A percentile compares a stretch with the other conserved stretches of the same genome.
These are phyloP conservation scores for Hypsibius dujardini DNA, from an alignment of 1,140 invertebrate species.

Conservation along the genomic window DNA sequence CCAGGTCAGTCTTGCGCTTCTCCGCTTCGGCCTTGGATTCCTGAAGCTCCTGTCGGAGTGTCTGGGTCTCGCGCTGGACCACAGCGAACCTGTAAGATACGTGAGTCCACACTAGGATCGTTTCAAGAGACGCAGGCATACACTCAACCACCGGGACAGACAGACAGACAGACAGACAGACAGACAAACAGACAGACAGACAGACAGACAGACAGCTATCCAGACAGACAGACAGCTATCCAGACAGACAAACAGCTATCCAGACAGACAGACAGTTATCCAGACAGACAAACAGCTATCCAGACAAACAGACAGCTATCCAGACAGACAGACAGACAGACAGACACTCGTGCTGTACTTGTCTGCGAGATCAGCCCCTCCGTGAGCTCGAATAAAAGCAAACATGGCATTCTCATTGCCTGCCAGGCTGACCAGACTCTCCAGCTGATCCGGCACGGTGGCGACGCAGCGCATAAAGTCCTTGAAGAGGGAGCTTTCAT, in stretches of 20 bases:
- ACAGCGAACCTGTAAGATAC: background rate
- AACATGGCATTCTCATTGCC: background rate
- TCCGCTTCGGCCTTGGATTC: background rate
- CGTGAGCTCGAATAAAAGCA: background rate
- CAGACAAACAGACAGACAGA: too few relatives aligned
- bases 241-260: too few relatives aligned
- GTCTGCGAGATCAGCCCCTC: background rate
- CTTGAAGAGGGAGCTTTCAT: background rate
- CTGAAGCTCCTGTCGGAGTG: background rate
- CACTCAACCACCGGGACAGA: too few relatives aligned
- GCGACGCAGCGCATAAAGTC: background rate
- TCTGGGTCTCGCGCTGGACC: background rate
- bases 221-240: too few relatives aligned
- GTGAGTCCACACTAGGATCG: too few relatives aligned
- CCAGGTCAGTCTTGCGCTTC: background rate
- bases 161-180: too few relatives aligned
- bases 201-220: too few relatives aligned
- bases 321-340: background rate
- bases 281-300: background rate
- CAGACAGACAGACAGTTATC: background rate
- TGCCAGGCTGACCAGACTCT: background rate
- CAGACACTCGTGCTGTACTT: background rate
- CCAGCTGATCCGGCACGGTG: background rate
- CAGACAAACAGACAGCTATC: too few relatives aligned
- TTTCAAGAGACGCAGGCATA: too few relatives aligned